Base-by-base conservation (phyloP, 1,140 invertebrate species). In the Bombus picipes region DNA sequence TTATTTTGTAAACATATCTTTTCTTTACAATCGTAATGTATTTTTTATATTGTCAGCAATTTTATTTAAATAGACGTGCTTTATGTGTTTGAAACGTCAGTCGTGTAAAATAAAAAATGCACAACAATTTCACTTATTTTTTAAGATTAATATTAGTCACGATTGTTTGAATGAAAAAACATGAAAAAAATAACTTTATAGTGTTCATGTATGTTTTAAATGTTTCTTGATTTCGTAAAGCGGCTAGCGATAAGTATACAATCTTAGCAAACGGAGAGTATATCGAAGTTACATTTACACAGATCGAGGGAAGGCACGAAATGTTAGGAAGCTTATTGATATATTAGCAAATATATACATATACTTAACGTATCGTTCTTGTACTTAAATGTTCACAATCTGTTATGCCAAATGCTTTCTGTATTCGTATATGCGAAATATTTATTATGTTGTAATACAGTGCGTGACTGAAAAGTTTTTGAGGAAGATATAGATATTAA, bases 1-100 rank as follows among this genome's bases (percentile, higher is more conserved):
- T 84, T 85, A 72, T 85, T 85, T 85, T 87, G 22, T 79, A 74
- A 87, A 84, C 57, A 53, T 84, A 84, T 77, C 75, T 47, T 84
- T 84, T 72, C 47, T 74, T 87, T 84, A 79, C 13, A 66, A 81
- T 2, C 34, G 57, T 57, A 66, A 68, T 57, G 22, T 75, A 85
- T 81, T 81, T 75, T 74, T 73, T 74, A 85, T 66, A 81, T 59
- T 22, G 28, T 66, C 28, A 28, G n/a, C n/a, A 39, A 1, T 66
- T 81, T 81, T n/a, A 41, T 85, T 85, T 68, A 9, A 53, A 37
- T 59, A 59, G 47, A 59, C 3, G 12, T 32, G 34, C 8, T 53
- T 83, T 32, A 12, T 39, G 28, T 76, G 39, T 10, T 18, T 18
- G 0, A 83, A 65, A 47, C 28, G 25, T 73, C 41, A 37, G 22